These are phyloP conservation scores for Ceratina japonica DNA, from an alignment of 1,140 invertebrate genomes.

Conservation along the genomic window DNA sequence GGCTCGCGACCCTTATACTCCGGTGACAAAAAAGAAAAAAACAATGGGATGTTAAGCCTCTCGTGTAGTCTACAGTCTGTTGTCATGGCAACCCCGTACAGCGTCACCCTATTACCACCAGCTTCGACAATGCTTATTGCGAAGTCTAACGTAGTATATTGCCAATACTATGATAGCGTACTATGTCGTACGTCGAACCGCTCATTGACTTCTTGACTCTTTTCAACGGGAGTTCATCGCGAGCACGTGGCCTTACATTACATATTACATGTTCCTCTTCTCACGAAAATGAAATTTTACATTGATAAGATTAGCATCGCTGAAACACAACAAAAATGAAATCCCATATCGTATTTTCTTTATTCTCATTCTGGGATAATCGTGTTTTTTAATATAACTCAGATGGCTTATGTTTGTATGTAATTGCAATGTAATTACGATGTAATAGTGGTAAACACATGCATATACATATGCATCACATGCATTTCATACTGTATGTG, in stretches of 20 bases:
- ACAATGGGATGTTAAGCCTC: conserved; percentile 37
- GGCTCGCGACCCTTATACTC: too few relatives aligned
- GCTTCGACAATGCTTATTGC: conserved; percentile 30
- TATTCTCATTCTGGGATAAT: too few relatives aligned
- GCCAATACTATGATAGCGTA: conserved; percentile 9
- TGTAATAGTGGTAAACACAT: too few relatives aligned
- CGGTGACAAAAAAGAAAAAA: too few relatives aligned
- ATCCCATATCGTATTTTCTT: background rate
- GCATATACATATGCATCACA: too few relatives aligned
- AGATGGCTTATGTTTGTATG: too few relatives aligned
- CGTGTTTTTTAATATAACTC: too few relatives aligned
- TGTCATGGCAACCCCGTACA: conserved; percentile 73
- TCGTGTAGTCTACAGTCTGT: conserved; percentile 69
- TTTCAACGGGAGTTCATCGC: conserved; percentile 1
- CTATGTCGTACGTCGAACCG: background rate
- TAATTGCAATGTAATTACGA: too few relatives aligned
- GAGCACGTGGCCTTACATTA: conserved; percentile 1
- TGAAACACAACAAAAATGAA: background rate
- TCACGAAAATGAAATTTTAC: background rate
- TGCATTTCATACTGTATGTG: background rate
- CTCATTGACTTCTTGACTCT: conserved; percentile 33
- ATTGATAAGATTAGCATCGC: background rate
- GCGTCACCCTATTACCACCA: conserved; percentile 53
- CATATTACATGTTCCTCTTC: background rate
- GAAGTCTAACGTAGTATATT: conserved; percentile 14